Percentiles rank a stretch among this genome's conserved stretches.
phyloP scores from a whole-genome alignment of 1,140 invertebrate species.

The Drosophila tropicalis region DNA sequence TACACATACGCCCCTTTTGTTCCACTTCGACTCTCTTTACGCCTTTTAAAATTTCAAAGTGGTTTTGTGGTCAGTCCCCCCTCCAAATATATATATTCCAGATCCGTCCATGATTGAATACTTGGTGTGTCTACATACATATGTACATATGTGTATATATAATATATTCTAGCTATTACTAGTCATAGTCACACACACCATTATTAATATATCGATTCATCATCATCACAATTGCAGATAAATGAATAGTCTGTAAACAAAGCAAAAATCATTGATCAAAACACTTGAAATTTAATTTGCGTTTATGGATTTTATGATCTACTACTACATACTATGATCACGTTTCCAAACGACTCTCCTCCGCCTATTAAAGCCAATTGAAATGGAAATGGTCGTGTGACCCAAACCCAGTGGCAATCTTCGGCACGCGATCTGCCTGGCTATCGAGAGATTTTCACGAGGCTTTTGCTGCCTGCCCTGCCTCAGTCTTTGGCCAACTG shows the following conservation, averaged over 20 bases:
- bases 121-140: not conserved
- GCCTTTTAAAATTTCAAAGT: no score
- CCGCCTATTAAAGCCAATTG: slow-evolving; percentile 58
- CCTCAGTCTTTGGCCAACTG: slow-evolving; percentile 52
- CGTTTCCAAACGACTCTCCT: slow-evolving; percentile 46
- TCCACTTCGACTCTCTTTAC: no score
- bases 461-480: slow-evolving; percentile 1
- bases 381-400: slow-evolving; percentile 55
- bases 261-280: slow-evolving; percentile 27
- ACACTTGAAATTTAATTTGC: slow-evolving; percentile 40
- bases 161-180: not conserved
- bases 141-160: not conserved
- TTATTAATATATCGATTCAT: not conserved
- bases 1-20: no score
- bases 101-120: no score
- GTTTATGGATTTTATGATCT: slow-evolving; percentile 32
- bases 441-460: slow-evolving; percentile 16
- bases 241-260: slow-evolving; percentile 28
- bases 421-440: slow-evolving; percentile 52
- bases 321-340: slow-evolving; percentile 44
- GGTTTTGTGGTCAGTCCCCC: no score
- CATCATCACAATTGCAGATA: slow-evolving; percentile 29
- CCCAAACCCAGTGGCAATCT: slow-evolving; percentile 25
- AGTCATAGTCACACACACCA: not conserved
- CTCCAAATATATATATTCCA: no score